Base-by-base conservation (phyloP, 2,113 vertebrate genomes). In the Microtus oregoni region DNA sequence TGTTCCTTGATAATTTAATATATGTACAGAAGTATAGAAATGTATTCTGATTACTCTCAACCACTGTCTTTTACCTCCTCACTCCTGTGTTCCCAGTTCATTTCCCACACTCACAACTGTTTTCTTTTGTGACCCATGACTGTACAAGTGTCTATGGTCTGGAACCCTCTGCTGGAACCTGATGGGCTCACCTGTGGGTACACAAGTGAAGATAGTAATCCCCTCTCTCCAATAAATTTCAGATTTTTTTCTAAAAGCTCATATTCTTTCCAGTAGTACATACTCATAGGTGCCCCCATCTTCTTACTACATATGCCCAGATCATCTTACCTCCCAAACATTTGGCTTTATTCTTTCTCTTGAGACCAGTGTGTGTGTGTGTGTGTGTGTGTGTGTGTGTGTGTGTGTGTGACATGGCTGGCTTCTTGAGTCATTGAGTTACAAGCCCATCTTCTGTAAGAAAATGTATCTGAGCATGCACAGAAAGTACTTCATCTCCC, bases 241-340 rank as follows among this genome's bases (percentile, higher is more conserved):
- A 85, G 22, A 41, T 22, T 67, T 50, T 38, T 28, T 1, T 6
- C 61, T 17, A 32, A 94, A 90, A 63, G 22, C 35, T 55, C 35
- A 0, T 52, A 8, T 35, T 2, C 28, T 20, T 50, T 7, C 35
- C 17, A 10, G 17, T 24, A 13, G 0, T 24, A 12, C 22, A 0
- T 1, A 38, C 3, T 17, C 19, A 76, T 7, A 44, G 35, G 28
- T 7, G 17, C 2, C 0, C 26, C 32, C 26, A 63, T 82, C 22
- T 75, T 65, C 50, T 50, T 50, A n/a, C 14, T 73, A 20, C 52
- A 2, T 28, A 1, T 38, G 61, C 6, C n/a, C 14, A 30, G 24
- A 24, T 70, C 7, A 3, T 61, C 24, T 55, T 30, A 4, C 22
- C 22, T 32, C 22, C n/a, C 0, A 5, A 58, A 35, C 1, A 0